phyloP scores from a whole-genome alignment of 2,888 invertebrate species.

The Eugnorisma glareosa region DNA sequence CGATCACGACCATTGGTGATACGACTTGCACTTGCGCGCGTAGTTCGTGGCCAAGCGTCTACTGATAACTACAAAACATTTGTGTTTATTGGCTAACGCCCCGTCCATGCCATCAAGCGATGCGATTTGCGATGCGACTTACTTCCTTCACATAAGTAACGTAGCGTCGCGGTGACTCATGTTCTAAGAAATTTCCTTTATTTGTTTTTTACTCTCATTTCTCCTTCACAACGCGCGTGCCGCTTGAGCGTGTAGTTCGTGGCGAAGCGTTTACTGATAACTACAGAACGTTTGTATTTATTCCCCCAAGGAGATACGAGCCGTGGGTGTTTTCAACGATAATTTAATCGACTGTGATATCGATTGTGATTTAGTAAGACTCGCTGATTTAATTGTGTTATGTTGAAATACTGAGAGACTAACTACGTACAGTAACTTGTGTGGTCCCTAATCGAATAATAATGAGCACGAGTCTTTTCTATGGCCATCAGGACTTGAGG shows the following conservation, averaged over 20 bases:
- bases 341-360: conserved; percentile 52
- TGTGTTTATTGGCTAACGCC: too few relatives aligned
- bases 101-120: background rate
- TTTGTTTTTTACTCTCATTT: background rate
- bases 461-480: background rate
- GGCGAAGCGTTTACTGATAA: conserved; percentile 23
- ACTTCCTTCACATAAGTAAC: too few relatives aligned
- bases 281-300: conserved; percentile 51
- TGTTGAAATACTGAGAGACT: conserved; percentile 47
- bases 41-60: background rate
- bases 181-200: background rate
- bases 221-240: background rate
- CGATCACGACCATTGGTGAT: background rate
- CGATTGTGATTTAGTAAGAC: conserved; percentile 51
- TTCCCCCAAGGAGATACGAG: conserved; percentile 22
- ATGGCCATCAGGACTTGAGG: background rate
- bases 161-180: background rate
- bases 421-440: conserved; percentile 39
- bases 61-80: background rate
- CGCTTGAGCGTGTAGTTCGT: background rate
- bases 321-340: conserved; percentile 53
- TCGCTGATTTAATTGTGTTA: conserved; percentile 43
- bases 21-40: background rate
- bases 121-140: background rate
- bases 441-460: conserved; percentile 49